Evolutionary conservation across 2,888 invertebrate genomes (phyloP).

Genomic region (Phoronis australis): DNA sequence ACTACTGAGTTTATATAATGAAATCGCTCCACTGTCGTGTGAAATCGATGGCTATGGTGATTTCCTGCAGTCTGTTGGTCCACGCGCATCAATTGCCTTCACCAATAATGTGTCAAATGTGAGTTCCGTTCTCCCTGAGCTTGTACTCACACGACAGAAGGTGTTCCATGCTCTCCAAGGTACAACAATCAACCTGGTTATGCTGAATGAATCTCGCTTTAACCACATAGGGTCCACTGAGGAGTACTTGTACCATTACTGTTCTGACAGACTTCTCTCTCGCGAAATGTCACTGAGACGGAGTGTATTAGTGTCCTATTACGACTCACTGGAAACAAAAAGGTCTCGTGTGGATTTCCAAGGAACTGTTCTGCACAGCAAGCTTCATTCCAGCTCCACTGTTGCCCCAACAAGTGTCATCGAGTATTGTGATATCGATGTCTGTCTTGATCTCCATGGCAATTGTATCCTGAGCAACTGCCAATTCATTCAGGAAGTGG

Average conservation of each 20-base stretch:
- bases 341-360: slow-evolving; percentile 2
- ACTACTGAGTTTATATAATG: slow-evolving; percentile 40
- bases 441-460: slow-evolving; percentile 32
- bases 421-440: slow-evolving; percentile 50
- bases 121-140: slow-evolving; percentile 25
- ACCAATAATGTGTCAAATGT: slow-evolving; percentile 40
- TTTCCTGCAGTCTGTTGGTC: slow-evolving; percentile 53
- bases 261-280: slow-evolving; percentile 29
- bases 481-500: slow-evolving; percentile 14
- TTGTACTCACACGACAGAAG: slow-evolving; percentile 32
- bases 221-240: slow-evolving; percentile 55
- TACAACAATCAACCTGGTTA: slow-evolving; percentile 39
- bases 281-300: slow-evolving; percentile 29
- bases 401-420: slow-evolving; percentile 33
- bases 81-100: slow-evolving; percentile 35
- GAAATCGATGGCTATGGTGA: slow-evolving; percentile 56
- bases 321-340: too few relatives aligned
- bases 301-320: too few relatives aligned
- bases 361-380: slow-evolving; percentile 46
- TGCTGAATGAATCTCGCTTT: slow-evolving; percentile 51
- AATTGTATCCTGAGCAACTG: slow-evolving; percentile 51
- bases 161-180: slow-evolving; percentile 41
- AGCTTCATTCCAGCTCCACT: slow-evolving; percentile 22
- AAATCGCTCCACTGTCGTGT: slow-evolving; percentile 39
- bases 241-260: slow-evolving; percentile 45